Evolutionary conservation across 2,113 vertebrate species (phyloP).

Genomic region (Erpornis zantholeuca): DNA sequence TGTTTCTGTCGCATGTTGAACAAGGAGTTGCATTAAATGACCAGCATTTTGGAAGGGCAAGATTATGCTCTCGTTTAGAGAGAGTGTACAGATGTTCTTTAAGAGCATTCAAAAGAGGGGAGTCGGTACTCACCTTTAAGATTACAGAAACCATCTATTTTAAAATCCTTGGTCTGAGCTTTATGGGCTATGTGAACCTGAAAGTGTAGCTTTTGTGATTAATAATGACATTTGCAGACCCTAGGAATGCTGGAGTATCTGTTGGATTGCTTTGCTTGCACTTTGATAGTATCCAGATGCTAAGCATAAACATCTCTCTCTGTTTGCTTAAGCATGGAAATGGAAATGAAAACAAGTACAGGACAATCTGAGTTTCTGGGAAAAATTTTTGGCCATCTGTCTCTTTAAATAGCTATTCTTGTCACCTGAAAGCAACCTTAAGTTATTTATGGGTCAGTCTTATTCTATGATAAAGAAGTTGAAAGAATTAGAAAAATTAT

Average conservation of each 20-base stretch:
- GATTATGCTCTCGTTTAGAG: neutral
- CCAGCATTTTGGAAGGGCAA: neutral
- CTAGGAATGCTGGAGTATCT: neutral
- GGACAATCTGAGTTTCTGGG: neutral
- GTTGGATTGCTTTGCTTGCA: neutral
- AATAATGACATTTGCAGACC: conserved; percentile 33
- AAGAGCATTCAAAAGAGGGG: neutral
- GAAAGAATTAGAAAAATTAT: neutral
- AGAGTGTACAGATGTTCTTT: conserved; percentile 16
- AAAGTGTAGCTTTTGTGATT: conserved; percentile 33
- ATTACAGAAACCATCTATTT: conserved; percentile 13
- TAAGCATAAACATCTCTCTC: conserved; percentile 16
- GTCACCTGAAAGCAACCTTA: neutral
- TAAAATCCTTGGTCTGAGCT: neutral
- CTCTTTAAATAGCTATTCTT: neutral
- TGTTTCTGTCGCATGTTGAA: neutral
- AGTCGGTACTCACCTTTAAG: neutral
- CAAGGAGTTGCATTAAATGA: neutral
- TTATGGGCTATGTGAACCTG: conserved; percentile 33
- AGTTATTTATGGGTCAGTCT: neutral
- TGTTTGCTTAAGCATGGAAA: conserved; percentile 12
- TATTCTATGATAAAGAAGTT: neutral
- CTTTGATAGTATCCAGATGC: conserved; percentile 51
- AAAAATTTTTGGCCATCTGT: neutral
- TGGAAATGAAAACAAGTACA: neutral